phyloP scores from a whole-genome alignment of 2,888 invertebrate species.

The Aporophyla nigra region DNA sequence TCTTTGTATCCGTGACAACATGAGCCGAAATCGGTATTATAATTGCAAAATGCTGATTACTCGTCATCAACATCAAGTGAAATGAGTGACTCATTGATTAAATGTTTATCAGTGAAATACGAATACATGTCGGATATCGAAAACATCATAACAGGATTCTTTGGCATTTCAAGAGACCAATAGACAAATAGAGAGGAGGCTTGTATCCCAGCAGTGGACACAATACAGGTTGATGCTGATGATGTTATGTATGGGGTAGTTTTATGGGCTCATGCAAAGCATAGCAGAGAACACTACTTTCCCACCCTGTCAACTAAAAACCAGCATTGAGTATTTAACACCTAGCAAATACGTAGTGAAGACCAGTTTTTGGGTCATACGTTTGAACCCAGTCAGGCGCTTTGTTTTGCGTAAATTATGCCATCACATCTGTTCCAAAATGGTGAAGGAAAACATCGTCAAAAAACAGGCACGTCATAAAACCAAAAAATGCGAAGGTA shows the following conservation, averaged over 20 bases:
- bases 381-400: no score
- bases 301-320: not conserved
- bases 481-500: no score
- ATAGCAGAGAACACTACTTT: not conserved
- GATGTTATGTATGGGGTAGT: no score
- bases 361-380: no score
- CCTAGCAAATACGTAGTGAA: not conserved
- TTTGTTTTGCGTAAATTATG: no score
- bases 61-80: no score
- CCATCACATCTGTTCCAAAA: no score
- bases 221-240: no score
- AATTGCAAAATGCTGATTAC: not conserved
- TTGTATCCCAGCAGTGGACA: no score
- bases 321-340: not conserved
- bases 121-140: not conserved
- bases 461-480: no score
- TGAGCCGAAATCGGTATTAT: not conserved
- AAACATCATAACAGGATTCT: not conserved
- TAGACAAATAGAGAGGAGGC: no score
- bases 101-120: conserved; percentile 5
- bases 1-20: not conserved
- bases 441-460: no score
- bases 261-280: not conserved
- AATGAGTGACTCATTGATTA: not conserved
- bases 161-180: not conserved